A percentile compares a stretch with the other conserved stretches of the same genome.
Conservation (phyloP, 2,113 vertebrate species). For the Colius striatus region DNA sequence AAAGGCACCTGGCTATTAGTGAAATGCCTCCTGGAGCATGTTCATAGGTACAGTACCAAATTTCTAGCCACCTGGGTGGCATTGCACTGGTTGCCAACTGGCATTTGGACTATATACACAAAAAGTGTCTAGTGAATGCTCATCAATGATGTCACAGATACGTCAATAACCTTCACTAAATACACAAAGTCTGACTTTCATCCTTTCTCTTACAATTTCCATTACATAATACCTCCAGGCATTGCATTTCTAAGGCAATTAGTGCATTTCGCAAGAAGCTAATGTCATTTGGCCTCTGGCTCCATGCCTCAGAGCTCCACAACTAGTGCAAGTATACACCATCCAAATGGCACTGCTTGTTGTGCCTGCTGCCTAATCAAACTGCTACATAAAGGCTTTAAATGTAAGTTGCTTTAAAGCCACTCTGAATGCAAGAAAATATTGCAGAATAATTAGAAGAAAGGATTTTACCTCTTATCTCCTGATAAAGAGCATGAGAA, state of each 20-base stretch:
- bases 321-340: neutral
- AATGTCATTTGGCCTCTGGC: conserved; percentile 15
- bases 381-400: neutral
- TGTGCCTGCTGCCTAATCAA: conserved; percentile 4
- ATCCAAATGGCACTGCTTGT: neutral
- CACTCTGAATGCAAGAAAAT: neutral
- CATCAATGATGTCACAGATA: neutral
- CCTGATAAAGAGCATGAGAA: neutral
- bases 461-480: neutral
- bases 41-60: neutral
- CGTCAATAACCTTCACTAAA: conserved; percentile 19
- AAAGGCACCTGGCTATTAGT: neutral
- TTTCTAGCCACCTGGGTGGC: conserved; percentile 12
- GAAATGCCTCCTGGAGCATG: neutral
- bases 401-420: neutral
- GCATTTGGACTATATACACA: neutral
- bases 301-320: neutral
- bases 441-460: neutral
- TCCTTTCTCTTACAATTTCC: conserved; percentile 16
- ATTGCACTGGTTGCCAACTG: neutral
- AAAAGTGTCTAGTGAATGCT: conserved; percentile 10
- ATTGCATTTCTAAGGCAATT: conserved; percentile 38
- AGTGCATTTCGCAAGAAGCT: conserved; percentile 31
- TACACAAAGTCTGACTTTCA: conserved; percentile 33
- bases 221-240: conserved; percentile 13